Evolutionary conservation across 1,140 invertebrate species (phyloP).

Genomic region (Drosophila lini): DNA sequence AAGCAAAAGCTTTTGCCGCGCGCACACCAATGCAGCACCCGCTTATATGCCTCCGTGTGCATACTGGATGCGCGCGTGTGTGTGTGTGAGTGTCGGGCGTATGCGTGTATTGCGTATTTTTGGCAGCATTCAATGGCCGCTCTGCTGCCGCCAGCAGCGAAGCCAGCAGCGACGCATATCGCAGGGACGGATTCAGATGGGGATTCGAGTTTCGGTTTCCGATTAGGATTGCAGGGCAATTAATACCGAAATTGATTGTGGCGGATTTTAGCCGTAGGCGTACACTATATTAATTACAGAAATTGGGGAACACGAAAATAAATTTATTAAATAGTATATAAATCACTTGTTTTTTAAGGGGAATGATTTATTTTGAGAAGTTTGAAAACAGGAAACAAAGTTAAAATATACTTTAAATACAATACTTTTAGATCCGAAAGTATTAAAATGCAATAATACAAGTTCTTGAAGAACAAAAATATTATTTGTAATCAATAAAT

Average conservation of each 20-base stretch:
- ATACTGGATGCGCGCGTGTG: slow-evolving; percentile 35
- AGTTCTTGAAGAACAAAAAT: neutral
- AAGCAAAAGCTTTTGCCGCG: slow-evolving; percentile 64
- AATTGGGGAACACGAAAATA: neutral
- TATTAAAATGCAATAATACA: neutral
- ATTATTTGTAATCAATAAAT: neutral
- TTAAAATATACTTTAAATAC: neutral
- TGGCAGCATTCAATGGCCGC: slow-evolving; percentile 64
- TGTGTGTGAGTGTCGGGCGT: slow-evolving; percentile 14
- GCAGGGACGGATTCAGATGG: slow-evolving; percentile 45
- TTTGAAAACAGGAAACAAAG: neutral
- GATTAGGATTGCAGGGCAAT: slow-evolving; percentile 40
- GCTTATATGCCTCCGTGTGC: slow-evolving; percentile 73
- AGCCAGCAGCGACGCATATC: slow-evolving; percentile 45
- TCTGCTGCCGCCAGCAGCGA: slow-evolving; percentile 44
- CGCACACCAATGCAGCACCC: slow-evolving; percentile 73
- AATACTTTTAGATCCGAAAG: neutral
- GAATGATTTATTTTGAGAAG: too few relatives aligned
- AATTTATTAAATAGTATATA: neutral
- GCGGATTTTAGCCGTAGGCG: slow-evolving; percentile 4
- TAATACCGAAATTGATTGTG: slow-evolving; percentile 42
- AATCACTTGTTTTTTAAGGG: neutral
- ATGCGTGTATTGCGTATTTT: slow-evolving; percentile 76
- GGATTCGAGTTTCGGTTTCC: slow-evolving; percentile 7
- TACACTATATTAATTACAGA: slow-evolving; percentile 31